These are phyloP conservation scores for Octodonta nipae DNA, from an alignment of 2,888 invertebrate genomes.

Conservation along the genomic window DNA sequence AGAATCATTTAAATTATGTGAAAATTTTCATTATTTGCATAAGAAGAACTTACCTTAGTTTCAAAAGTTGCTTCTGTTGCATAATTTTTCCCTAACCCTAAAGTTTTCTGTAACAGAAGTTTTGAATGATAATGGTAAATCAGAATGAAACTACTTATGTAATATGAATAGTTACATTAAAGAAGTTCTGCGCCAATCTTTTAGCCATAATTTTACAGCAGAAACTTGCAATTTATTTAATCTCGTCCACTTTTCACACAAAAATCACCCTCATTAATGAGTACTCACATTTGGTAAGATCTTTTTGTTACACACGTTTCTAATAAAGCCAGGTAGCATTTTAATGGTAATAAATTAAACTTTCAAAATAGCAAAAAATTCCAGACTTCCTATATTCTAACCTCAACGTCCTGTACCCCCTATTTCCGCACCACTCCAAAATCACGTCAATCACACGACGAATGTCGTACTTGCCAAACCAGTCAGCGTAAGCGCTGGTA, in stretches of 20 bases:
- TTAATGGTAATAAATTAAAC: no score
- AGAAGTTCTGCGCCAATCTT: neutral
- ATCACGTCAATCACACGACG: no score
- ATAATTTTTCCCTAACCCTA: slow-evolving; percentile 35
- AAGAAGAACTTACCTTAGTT: slow-evolving; percentile 43
- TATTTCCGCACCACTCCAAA: no score
- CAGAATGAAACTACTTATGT: slow-evolving; percentile 8
- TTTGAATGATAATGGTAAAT: neutral
- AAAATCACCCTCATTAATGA: neutral
- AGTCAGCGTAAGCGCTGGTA: no score
- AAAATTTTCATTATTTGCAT: no score
- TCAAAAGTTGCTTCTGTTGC: slow-evolving; percentile 50
- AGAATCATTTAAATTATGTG: no score
- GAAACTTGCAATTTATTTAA: slow-evolving; percentile 2
- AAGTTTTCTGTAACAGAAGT: slow-evolving; percentile 27
- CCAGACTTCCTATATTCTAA: no score
- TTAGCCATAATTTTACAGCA: neutral
- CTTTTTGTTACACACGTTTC: slow-evolving; percentile 31
- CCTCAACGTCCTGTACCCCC: no score
- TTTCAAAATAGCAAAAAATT: no score
- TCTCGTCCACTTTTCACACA: neutral
- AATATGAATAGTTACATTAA: neutral
- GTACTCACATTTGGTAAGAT: slow-evolving; percentile 37
- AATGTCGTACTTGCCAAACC: no score
- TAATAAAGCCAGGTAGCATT: slow-evolving; percentile 37